A percentile compares a stretch with the other conserved stretches of the same genome.
These are phyloP conservation scores for Bufo bufo DNA, from an alignment of 2,113 vertebrate species.

Conservation along the genomic window DNA sequence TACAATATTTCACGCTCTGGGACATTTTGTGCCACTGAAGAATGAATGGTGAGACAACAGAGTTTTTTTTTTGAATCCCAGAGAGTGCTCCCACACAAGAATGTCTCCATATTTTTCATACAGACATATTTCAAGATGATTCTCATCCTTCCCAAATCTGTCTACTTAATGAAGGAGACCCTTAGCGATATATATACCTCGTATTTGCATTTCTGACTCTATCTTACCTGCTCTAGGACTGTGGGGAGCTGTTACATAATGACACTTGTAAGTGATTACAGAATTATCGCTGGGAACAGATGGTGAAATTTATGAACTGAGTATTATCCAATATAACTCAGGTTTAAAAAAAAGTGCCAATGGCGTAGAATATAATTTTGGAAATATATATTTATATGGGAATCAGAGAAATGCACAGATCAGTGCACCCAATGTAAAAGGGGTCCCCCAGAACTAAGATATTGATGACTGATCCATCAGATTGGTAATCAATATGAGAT, in stretches of 20 bases:
- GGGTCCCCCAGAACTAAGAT: too few species aligned
- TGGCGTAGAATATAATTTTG: neutral
- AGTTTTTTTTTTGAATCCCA: conserved; percentile 1
- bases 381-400: neutral
- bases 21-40: conserved; percentile 34
- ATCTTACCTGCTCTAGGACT: neutral
- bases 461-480: too few species aligned
- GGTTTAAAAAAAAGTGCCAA: neutral
- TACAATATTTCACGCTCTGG: conserved; percentile 49
- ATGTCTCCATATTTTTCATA: conserved; percentile 36
- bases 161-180: conserved; percentile 48
- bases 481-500: too few species aligned
- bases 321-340: neutral
- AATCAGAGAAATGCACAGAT: neutral
- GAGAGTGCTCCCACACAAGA: conserved; percentile 21
- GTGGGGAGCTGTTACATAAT: conserved; percentile 36
- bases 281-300: conserved; percentile 32
- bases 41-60: conserved; percentile 42
- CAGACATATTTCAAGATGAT: conserved; percentile 25
- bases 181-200: conserved; percentile 45
- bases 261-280: conserved; percentile 50
- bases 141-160: conserved; percentile 27
- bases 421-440: too few species aligned
- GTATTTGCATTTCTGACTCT: conserved; percentile 36
- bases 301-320: conserved; percentile 39